These are phyloP conservation scores for Oenanthe oenanthe DNA, from an alignment of 2,113 vertebrate genomes.

Conservation along the genomic window DNA sequence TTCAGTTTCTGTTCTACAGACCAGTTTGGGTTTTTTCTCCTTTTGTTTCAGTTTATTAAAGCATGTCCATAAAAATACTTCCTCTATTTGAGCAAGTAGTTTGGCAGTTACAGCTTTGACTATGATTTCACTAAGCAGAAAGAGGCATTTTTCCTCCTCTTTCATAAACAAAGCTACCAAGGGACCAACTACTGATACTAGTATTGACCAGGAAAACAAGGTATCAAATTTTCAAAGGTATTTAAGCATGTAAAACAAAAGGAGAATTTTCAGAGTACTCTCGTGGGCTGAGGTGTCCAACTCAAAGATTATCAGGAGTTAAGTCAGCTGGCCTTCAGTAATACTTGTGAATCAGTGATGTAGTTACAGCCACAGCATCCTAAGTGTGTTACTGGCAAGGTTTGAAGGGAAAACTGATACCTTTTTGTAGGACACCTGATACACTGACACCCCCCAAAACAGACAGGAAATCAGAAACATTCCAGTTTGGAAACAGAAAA, in stretches of 20 bases:
- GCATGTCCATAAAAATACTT: neutral
- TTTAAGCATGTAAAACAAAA: neutral
- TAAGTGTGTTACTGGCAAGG: neutral
- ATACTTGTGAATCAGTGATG: neutral
- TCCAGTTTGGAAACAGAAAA: neutral
- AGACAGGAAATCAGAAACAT: neutral
- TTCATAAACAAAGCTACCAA: neutral
- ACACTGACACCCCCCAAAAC: neutral
- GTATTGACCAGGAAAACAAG: neutral
- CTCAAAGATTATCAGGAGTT: neutral
- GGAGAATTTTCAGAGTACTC: neutral
- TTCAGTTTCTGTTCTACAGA: constrained; percentile 37
- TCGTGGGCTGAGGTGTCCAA: neutral
- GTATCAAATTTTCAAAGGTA: neutral
- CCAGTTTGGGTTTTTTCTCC: neutral
- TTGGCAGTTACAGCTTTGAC: neutral
- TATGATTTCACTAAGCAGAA: neutral
- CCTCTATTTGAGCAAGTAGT: neutral
- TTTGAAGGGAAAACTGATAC: neutral
- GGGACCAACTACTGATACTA: neutral
- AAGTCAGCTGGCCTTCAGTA: neutral
- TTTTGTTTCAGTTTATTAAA: neutral
- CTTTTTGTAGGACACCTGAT: neutral
- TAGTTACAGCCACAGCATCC: neutral
- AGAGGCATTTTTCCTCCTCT: neutral